phyloP scores from a whole-genome alignment of 2,888 invertebrate genomes.

The Cheiracanthium punctorium region DNA sequence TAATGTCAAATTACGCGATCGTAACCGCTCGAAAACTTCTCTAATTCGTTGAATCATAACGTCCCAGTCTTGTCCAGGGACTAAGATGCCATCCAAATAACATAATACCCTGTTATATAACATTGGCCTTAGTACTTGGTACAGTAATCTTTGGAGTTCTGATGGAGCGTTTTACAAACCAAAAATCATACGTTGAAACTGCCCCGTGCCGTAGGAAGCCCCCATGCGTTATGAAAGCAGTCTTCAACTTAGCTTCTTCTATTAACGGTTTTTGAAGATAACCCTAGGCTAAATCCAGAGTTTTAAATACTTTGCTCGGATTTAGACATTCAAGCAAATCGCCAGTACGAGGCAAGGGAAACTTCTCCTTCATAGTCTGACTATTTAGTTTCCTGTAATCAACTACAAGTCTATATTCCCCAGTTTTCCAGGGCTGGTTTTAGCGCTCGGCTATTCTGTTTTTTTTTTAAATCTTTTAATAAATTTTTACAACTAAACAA shows the following conservation, averaged over 20 bases:
- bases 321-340: no score
- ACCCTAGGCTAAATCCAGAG: background rate
- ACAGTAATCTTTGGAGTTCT: no score
- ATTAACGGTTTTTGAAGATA: background rate
- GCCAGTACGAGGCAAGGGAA: no score
- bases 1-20: background rate
- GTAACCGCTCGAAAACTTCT: background rate
- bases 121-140: no score
- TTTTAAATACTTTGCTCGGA: background rate
- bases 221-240: background rate
- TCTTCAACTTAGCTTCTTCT: background rate
- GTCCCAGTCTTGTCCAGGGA: background rate
- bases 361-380: no score
- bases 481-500: no score
- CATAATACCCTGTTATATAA: no score
- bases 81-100: background rate
- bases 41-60: no score
- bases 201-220: background rate
- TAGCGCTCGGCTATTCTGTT: no score
- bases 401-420: background rate
- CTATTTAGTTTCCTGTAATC: conserved; percentile 4
- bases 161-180: no score
- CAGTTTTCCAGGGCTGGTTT: no score
- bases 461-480: no score
- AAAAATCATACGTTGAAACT: background rate